These are phyloP conservation scores for Oreocharis arfaki DNA, from an alignment of 2,113 vertebrate species.

Conservation along the genomic window DNA sequence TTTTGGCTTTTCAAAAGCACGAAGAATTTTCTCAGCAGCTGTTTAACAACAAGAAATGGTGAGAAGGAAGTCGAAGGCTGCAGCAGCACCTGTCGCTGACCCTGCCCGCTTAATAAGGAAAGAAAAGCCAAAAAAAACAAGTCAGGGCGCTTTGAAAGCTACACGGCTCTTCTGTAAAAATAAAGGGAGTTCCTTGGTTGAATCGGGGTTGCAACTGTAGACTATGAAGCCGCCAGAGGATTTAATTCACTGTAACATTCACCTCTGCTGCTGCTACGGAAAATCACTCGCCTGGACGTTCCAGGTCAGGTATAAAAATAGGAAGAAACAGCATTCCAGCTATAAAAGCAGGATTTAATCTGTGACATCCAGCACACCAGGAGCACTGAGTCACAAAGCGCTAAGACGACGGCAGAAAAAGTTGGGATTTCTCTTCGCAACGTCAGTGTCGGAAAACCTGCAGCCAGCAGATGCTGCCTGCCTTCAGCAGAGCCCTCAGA, in stretches of 20 bases:
- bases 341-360: neutral
- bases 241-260: neutral
- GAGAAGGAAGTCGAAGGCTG: neutral
- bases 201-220: neutral
- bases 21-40: neutral
- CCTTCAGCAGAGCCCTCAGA: neutral
- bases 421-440: neutral
- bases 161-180: accelerated
- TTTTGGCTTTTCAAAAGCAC: neutral
- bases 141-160: no score
- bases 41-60: neutral
- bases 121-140: neutral
- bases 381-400: neutral
- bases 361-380: accelerated
- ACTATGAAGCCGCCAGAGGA: neutral
- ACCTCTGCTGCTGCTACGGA: neutral
- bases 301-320: neutral
- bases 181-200: neutral
- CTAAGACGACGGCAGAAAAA: neutral
- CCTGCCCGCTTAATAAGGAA: neutral
- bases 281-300: neutral
- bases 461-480: no score
- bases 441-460: neutral
- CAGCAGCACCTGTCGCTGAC: neutral
- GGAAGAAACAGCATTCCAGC: neutral